Evolutionary conservation across 2,888 invertebrate genomes (phyloP), one percentile per base, ranked within the genome.

Genomic region (Drosophila tanythrix): DNA sequence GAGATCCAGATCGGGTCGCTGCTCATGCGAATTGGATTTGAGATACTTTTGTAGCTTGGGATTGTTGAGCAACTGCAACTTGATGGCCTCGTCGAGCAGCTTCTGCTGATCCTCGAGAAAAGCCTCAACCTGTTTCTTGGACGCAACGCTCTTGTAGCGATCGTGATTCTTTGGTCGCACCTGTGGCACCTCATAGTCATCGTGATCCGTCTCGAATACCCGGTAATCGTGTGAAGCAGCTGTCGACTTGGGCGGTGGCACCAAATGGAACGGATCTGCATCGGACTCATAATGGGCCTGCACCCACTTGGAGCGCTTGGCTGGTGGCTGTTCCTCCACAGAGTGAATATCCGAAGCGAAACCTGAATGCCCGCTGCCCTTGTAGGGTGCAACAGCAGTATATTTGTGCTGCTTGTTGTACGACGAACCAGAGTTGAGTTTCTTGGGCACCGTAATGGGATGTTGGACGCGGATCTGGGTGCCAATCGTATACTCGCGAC

Each of bases 391-490:
- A 15, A 79, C 61, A 0, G 79, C 67, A 4, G 79, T 74, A 35
- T 91, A 90, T 21, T 92, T 91, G 36, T 82, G 83, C 21, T 82
- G 83, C 36, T 91, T 91, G 8, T 78, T 29, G 53, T 88, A 87
- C 0, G 63, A 48, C 0, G 81, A 66, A 6, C 74, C 70, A 13
- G 83, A 27, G 5, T 71, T 65, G 8, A 69, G 27, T 52, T 92
- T 92, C 51, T 92, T 92, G 21, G 92, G 90, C 29, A 81, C 76
- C 3, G 88, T 82, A 15, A 91, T 86, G 15, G 92, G 92, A 82
- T 92, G 92, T 38, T 90, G 92, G 0, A 92, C 92, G 2, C 91
- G 84, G 46, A 92, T 92, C 53, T 92, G 92, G 0, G 92, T 92
- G 53, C 92, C 92, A 51, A 92, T 92, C 2, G 92, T 89, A 38